Evolutionary conservation across 2,113 vertebrate genomes (phyloP), one percentile per base, ranked within the genome.

Genomic region (Phodopus roborovskii): DNA sequence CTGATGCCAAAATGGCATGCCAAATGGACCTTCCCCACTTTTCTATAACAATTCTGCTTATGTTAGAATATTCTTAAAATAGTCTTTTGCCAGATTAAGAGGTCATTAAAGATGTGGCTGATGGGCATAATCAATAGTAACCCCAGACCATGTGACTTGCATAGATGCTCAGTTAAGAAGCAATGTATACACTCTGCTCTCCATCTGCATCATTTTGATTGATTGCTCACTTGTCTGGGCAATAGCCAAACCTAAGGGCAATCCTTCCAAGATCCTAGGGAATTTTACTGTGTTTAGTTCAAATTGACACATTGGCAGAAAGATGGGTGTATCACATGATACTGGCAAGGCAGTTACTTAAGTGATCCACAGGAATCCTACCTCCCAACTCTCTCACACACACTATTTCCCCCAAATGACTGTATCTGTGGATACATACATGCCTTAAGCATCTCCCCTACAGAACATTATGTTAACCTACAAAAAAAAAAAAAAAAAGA

Each of bases 391-490:
- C 64, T 68, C 30, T n/a, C n/a, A n/a, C n/a, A 62, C 4, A 70
- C 74, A 28, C 75, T 83, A 74, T 60, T 85, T 94, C 82, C 78
- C 89, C 42, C 86, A 78, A 26, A 33, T 20, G 64, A 86, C 2
- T 83, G 24, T 82, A 66, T 88, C 53, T 83, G 9, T 39, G 93
- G 48, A 88, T 74, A 24, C 58, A n/a, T n/a, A n/a, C n/a, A n/a
- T n/a, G n/a, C n/a, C n/a, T n/a, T n/a, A n/a, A n/a, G n/a, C n/a
- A 58, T 83, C 75, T 91, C 20, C 10, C 56, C 15, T n/a, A 60
- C 53, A 66, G 75, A 96, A 56, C n/a, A 95, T 75, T 94, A 90
- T 74, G 95, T 94, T 90, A 96, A 78, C 45, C 39, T 86, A 95
- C 53, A n/a, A n/a, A 45, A 45, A 45, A 45, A 6, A 45, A 45